phyloP scores from a whole-genome alignment of 1,140 invertebrate genomes.

The Hyposmocoma kahamanoa region DNA sequence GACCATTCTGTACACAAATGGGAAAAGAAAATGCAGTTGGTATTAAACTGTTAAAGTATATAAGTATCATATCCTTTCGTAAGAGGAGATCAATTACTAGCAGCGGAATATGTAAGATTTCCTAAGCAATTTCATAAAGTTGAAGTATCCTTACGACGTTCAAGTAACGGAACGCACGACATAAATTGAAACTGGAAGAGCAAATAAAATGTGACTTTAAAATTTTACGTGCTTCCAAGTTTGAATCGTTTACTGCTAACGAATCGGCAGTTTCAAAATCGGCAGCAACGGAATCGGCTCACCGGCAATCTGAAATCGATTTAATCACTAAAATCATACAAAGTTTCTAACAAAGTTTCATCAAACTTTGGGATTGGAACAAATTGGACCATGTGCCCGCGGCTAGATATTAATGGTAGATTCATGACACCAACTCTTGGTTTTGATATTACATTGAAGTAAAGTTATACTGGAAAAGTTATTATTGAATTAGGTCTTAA shows the following conservation, averaged over 20 bases:
- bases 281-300: conserved; percentile 48
- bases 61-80: too few relatives aligned
- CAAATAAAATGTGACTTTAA: conserved; percentile 17
- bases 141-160: too few relatives aligned
- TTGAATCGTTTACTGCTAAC: conserved; percentile 48
- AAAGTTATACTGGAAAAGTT: too few relatives aligned
- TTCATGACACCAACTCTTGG: conserved; percentile 35
- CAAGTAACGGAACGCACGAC: too few relatives aligned
- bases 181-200: too few relatives aligned
- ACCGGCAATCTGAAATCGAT: conserved; percentile 65
- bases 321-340: conserved; percentile 62
- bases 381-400: conserved; percentile 59
- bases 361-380: conserved; percentile 61
- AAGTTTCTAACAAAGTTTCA: conserved; percentile 62
- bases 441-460: not conserved
- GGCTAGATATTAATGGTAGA: conserved; percentile 59
- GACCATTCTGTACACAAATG: too few relatives aligned
- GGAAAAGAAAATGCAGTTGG: too few relatives aligned
- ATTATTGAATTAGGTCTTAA: too few relatives aligned
- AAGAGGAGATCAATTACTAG: too few relatives aligned
- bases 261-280: conserved; percentile 55
- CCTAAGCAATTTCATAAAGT: too few relatives aligned
- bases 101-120: too few relatives aligned
- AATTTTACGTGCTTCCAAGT: conserved; percentile 34
- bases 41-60: too few relatives aligned